Evolutionary conservation across 2,797 vertebrate genomes (phyloP), one percentile per base, ranked within the genome.

Genomic region (Odontamblyopus rebecca): DNA sequence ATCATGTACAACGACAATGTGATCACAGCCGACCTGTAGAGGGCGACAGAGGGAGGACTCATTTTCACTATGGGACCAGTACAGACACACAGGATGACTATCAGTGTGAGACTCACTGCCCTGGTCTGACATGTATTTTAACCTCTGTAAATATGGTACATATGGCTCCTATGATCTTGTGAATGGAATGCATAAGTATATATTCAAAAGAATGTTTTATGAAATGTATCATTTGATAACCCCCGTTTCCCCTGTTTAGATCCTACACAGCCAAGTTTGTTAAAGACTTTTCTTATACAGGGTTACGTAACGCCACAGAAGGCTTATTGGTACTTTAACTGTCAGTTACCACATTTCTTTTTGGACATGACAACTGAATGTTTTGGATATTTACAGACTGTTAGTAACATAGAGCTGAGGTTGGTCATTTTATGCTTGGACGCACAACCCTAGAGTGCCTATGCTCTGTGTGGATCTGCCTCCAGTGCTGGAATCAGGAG

Each of bases 11-110:
- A 93, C 61, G 97, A 98, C 79, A 94, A 96, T 2, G 89, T 98
- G 92, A 97, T 98, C 84, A 95, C 96, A 5, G 97, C 96, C 35
- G 95, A 98, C 64, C 92, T 99, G 93, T 99, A 94, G 92, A 90
- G 59, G 79, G 27, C 15, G 30, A 61, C 16, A n/a, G 61, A 38
- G 61, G 29, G 7, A 53, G 64, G 51, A 6, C 2, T 18, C 61
- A 35, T 8, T 70, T 78, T 66, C 48, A 30, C 19, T 69, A 35
- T 57, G 74, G 78, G 79, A 84, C 68, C 65, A 29, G 12, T n/a
- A 72, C 8, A 64, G 54, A 72, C 67, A 70, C 66, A 60, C 71
- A 80, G 50, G 41, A 68, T 74, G 60, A 18, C 32, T 26, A 62
- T 27, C 19, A 38, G 81, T 82, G 79, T 68, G 67, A 73, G 79